Evolutionary conservation across 2,113 vertebrate species (phyloP), one percentile per base, ranked within the genome.

Genomic region (Oxyura jamaicensis): DNA sequence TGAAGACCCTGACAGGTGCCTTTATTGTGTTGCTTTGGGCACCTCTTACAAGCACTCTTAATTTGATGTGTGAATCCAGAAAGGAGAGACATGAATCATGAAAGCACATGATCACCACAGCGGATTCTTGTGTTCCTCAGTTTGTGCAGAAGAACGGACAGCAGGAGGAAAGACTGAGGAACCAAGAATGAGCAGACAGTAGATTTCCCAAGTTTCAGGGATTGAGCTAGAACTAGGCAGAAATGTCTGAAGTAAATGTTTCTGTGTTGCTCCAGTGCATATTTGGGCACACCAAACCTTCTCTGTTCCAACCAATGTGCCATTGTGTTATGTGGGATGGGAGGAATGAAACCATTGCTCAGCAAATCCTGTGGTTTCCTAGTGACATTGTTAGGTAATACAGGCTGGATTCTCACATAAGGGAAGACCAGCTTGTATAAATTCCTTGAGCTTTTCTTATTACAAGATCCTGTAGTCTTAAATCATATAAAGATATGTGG

Each of bases 21-120:
- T 99, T 36, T 99, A 98, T 96, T 99, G 99, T 98, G 97, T 93
- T 99, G 99, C 97, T 99, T 99, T 97, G 98, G 98, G 99, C 99
- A 97, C n/a, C 44, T 13, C 41, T 46, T 31, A 25, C 11, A 46
- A 35, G 13, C 13, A 39, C 25, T 44, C 58, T 75, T n/a, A 16
- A 33, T 33, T 10, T 59, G 42, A 76, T 25, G n/a, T 44, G 42
- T 25, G 25, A 42, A 42, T 33, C 55, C 19, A 33, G 55, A 55
- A 55, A 16, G 8, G 8, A 55, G 52, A 55, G 26, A 29, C 52
- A 55, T 29, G 15, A 55, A 62, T 62, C 59, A 16, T 25, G 21
- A 60, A n/a, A 14, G n/a, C 9, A 25, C 22, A 36, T 62, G 22
- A 36, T 62, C 59, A 62, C 59, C 35, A 23, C 21, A 62, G n/a